A percentile compares a stretch with the other conserved stretches of the same genome.
Conservation (phyloP, 2,797 vertebrate species). For the Dryobates pubescens region DNA sequence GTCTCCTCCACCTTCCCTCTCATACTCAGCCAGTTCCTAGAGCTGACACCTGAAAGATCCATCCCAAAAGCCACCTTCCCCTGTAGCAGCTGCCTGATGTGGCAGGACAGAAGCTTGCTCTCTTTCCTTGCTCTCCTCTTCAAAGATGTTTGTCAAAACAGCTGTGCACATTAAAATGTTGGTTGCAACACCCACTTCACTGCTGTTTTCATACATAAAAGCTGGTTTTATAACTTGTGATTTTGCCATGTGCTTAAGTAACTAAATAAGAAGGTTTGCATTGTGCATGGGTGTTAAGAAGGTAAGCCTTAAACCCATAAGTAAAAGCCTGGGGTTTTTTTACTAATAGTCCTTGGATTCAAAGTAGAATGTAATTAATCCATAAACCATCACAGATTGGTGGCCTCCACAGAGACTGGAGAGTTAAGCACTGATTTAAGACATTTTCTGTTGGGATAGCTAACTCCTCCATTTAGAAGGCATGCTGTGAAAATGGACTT, state of each 20-base stretch:
- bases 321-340: background rate
- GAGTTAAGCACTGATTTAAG: background rate
- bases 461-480: background rate
- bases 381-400: background rate
- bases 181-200: background rate
- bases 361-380: conserved; percentile 18
- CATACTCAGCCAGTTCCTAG: background rate
- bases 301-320: background rate
- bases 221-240: background rate
- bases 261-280: background rate
- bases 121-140: background rate
- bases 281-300: background rate
- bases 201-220: background rate
- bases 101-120: background rate
- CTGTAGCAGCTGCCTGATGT: fast-evolving
- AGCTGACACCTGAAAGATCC: background rate
- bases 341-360: background rate
- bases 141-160: background rate
- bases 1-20: background rate
- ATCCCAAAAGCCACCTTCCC: background rate
- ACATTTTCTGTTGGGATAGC: background rate
- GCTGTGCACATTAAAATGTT: background rate
- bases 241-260: background rate
- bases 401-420: background rate
- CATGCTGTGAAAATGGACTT: background rate